phyloP scores from a whole-genome alignment of 2,113 vertebrate species.

The Micromys minutus region DNA sequence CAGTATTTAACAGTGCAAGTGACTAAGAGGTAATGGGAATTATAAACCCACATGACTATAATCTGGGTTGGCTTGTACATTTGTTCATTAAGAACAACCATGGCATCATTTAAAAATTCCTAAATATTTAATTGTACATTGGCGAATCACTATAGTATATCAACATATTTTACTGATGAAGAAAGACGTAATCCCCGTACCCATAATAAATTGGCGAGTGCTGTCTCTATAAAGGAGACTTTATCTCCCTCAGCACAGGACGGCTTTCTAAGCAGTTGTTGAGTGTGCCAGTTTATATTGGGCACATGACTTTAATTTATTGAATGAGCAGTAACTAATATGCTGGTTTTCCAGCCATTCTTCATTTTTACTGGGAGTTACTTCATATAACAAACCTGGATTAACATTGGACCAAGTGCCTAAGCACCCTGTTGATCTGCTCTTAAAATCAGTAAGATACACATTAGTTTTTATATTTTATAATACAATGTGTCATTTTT shows the following conservation, averaged over 20 bases:
- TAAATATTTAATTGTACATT: constrained; percentile 51
- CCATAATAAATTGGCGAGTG: background rate
- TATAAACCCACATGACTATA: background rate
- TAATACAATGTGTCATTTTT: constrained; percentile 33
- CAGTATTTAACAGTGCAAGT: constrained; percentile 30
- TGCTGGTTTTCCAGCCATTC: background rate
- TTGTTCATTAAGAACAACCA: background rate
- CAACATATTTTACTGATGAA: constrained; percentile 27
- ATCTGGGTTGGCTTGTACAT: background rate
- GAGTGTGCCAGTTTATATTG: background rate
- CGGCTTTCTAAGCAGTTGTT: constrained; percentile 24
- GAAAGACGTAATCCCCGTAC: background rate
- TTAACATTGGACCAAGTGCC: background rate
- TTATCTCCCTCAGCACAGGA: constrained; percentile 19
- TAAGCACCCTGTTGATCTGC: background rate
- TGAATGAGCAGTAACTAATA: background rate
- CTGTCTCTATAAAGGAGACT: constrained; percentile 37
- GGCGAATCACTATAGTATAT: background rate
- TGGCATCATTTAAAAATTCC: constrained; percentile 24
- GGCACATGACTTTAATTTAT: background rate
- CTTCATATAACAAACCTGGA: background rate
- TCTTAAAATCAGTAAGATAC: background rate
- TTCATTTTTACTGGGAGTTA: background rate
- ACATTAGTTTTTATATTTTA: background rate
- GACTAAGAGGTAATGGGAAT: background rate